Evolutionary conservation across 2,888 invertebrate genomes (phyloP).

Genomic region (Ommatoiulus sabulosus): DNA sequence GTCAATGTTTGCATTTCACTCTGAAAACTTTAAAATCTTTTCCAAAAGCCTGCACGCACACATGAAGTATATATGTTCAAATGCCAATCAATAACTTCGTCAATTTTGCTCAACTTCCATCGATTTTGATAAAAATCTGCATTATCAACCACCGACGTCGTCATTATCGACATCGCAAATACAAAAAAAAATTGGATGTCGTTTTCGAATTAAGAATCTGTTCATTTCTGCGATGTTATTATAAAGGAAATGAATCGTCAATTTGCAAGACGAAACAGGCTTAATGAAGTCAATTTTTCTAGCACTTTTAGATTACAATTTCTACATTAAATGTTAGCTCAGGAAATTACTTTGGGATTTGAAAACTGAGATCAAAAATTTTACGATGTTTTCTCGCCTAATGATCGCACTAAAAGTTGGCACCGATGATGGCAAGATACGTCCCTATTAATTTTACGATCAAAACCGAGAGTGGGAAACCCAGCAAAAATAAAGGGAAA

Average conservation of each 20-base stretch:
- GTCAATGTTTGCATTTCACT: background rate
- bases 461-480: conserved; percentile 22
- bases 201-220: conserved; percentile 49
- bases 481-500: conserved; percentile 18
- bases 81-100: background rate
- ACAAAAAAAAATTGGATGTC: conserved; percentile 47
- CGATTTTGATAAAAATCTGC: conserved; percentile 13
- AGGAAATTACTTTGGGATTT: conserved; percentile 57
- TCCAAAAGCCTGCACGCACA: background rate
- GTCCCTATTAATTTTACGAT: conserved; percentile 37
- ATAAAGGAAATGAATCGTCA: conserved; percentile 54
- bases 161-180: conserved; percentile 38
- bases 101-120: conserved; percentile 5
- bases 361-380: conserved; percentile 56
- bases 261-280: conserved; percentile 52
- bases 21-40: background rate
- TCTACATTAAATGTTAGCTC: conserved; percentile 56
- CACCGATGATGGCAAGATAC: conserved; percentile 48
- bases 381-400: conserved; percentile 56
- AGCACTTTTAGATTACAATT: conserved; percentile 50
- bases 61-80: background rate
- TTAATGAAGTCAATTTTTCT: conserved; percentile 55
- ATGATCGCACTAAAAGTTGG: conserved; percentile 42
- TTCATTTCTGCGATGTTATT: conserved; percentile 50
- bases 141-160: conserved; percentile 40